Conservation (phyloP, 2,888 invertebrate species). For the Mythimna loreyi region DNA sequence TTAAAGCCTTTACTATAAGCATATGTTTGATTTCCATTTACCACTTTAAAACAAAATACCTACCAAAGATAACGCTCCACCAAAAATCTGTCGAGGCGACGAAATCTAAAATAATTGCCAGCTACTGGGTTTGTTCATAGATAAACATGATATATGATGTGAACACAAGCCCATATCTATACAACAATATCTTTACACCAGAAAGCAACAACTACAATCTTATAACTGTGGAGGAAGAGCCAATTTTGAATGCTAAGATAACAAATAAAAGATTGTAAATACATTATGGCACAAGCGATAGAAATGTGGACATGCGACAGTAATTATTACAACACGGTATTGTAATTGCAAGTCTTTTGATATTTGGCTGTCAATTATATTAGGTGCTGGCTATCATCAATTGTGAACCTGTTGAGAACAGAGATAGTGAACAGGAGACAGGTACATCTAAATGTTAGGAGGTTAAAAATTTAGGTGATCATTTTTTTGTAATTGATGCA, state of each 20-base stretch:
- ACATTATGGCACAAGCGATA: slow-evolving; percentile 58
- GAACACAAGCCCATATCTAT: slow-evolving; percentile 66
- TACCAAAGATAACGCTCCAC: slow-evolving; percentile 58
- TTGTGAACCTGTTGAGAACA: slow-evolving; percentile 42
- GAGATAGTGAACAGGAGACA: slow-evolving; percentile 24
- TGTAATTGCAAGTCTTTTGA: slow-evolving; percentile 70
- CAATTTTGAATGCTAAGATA: slow-evolving; percentile 18
- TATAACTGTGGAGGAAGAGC: slow-evolving; percentile 19
- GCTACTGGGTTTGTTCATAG: slow-evolving; percentile 75
- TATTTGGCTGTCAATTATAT: slow-evolving; percentile 71
- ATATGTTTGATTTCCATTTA: not conserved
- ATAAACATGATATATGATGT: slow-evolving; percentile 78
- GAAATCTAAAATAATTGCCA: slow-evolving; percentile 78
- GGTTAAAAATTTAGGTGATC: slow-evolving; percentile 23
- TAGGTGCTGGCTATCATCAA: slow-evolving; percentile 59
- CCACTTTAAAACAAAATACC: slow-evolving; percentile 32
- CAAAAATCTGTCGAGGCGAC: slow-evolving; percentile 71
- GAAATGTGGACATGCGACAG: slow-evolving; percentile 68
- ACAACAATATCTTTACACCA: slow-evolving; percentile 45
- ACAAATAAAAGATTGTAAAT: slow-evolving; percentile 26
- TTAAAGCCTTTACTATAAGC: not conserved
- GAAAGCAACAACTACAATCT: slow-evolving; percentile 12
- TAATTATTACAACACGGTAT: slow-evolving; percentile 74
- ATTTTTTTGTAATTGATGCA: not conserved
- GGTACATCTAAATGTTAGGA: slow-evolving; percentile 37